Conservation (phyloP, 2,797 vertebrate species). For the Pampus argenteus region DNA sequence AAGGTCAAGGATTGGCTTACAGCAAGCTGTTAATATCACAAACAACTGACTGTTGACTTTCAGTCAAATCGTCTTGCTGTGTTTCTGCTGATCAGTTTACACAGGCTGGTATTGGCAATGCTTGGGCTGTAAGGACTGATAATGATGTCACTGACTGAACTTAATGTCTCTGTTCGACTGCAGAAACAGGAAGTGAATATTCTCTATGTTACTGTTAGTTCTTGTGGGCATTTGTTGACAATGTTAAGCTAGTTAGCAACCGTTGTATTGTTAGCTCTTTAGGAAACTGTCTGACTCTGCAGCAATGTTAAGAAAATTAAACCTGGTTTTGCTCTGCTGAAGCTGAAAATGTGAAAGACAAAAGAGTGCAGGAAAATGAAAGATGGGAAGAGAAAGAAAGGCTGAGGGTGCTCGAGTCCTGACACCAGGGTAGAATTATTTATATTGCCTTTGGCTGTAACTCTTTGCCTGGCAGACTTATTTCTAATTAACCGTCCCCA, state of each 20-base stretch:
- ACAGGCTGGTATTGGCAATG: not conserved
- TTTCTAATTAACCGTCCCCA: constrained; percentile 82
- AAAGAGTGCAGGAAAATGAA: constrained; percentile 49
- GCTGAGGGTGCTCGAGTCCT: constrained; percentile 39
- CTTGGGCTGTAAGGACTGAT: not conserved
- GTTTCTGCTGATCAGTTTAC: not conserved
- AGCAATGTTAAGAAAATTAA: constrained; percentile 20
- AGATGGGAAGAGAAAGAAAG: constrained; percentile 39
- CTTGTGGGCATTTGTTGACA: not conserved
- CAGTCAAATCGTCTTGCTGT: not conserved
- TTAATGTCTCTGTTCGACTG: too few relatives aligned
- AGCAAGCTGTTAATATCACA: constrained; percentile 21
- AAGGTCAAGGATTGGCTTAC: constrained; percentile 32
- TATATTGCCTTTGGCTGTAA: constrained; percentile 70
- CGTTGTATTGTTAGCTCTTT: constrained; percentile 5
- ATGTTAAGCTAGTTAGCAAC: not conserved
- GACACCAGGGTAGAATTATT: constrained; percentile 71
- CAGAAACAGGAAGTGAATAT: too few relatives aligned
- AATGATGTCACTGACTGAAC: not conserved
- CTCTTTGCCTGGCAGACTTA: constrained; percentile 76
- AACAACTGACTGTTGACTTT: not conserved
- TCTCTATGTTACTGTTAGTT: too few relatives aligned
- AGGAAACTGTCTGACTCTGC: constrained; percentile 1
- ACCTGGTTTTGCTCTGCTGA: constrained; percentile 21
- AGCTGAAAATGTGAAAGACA: constrained; percentile 44